Conservation (phyloP, 2,888 invertebrate genomes). For the Agonopterix alstromeriana region DNA sequence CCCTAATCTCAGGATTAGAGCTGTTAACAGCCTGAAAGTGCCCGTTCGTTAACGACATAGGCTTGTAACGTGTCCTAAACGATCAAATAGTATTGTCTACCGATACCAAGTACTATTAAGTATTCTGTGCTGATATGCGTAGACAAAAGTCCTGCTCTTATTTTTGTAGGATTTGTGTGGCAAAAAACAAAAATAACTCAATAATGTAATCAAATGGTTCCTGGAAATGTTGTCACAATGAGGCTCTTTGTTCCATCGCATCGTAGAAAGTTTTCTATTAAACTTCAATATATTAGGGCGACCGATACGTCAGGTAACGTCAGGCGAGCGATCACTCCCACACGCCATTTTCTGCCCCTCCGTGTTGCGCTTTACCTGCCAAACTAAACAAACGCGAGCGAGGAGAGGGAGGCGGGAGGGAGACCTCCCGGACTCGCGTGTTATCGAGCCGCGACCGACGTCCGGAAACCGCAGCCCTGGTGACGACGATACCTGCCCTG, state of each 20-base stretch:
- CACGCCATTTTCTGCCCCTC: conserved; percentile 26
- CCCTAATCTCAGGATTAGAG: conserved; percentile 1
- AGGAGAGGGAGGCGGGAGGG: conserved; percentile 18
- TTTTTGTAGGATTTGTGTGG: no score
- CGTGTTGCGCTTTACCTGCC: conserved; percentile 57
- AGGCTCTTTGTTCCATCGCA: no score
- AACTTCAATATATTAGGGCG: conserved; percentile 12
- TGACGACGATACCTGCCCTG: conserved; percentile 12
- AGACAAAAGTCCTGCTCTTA: no score
- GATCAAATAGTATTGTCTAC: no score
- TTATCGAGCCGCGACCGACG: conserved; percentile 42
- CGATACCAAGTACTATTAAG: no score
- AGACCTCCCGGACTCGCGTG: conserved; percentile 24
- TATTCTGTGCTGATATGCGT: no score
- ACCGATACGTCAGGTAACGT: conserved; percentile 29
- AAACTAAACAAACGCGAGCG: conserved; percentile 46
- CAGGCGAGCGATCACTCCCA: conserved; percentile 32
- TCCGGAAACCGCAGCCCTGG: conserved; percentile 44
- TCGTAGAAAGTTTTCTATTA: not conserved
- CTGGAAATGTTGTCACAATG: no score
- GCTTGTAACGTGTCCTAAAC: no score
- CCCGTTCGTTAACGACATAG: not conserved
- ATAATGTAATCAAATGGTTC: no score
- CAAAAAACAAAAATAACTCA: no score
- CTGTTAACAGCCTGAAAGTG: not conserved